Base-by-base conservation (phyloP, 2,888 invertebrate species). In the Parnassius mnemosyne region DNA sequence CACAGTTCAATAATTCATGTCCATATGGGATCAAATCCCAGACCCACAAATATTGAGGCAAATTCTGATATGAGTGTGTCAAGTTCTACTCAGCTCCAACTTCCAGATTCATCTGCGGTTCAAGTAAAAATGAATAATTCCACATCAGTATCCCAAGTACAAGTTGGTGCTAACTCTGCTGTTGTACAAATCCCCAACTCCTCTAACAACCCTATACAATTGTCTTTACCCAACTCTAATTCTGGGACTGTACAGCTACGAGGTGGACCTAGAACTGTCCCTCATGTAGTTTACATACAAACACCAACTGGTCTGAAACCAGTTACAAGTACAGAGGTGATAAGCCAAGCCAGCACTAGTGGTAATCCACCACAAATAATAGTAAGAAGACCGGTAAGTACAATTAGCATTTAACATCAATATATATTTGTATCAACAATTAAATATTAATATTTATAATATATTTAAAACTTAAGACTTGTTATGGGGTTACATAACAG, bases 281-380 rank as follows among this genome's bases (percentile, higher is more conserved):
- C 93, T n/a, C 93, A 93, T 70, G 85, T 94, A 68, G 93, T 94
- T 49, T 94, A 93, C 72, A 93, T 94, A 61, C 93, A 93, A 77
- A 92, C 92, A 34, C 91, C 92, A 0, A 84, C 89, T 13, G 92
- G 92, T 42, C 71, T 92, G 69, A 92, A 92, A 69, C 86, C 90
- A 9, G 88, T 91, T 53, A 81, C 87, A 3, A 89, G 87, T 66
- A 85, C 89, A 3, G 92, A 92, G 50, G 86, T 91, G 47, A 89
- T 89, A 68, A 89, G 84, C 66, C 90, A 90, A 77, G 88, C 88
- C 66, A 89, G 88, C 73, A 87, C 89, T 25, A 90, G 88, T 77
- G 89, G 89, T 53, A 92, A 89, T 69, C 90, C 92, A 68, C 89
- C 89, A 67, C 92, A 92, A 75, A 92, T 92, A 67, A 89, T 92